Base-by-base conservation (phyloP, 1,140 invertebrate species). In the Drosophila gunungcola region DNA sequence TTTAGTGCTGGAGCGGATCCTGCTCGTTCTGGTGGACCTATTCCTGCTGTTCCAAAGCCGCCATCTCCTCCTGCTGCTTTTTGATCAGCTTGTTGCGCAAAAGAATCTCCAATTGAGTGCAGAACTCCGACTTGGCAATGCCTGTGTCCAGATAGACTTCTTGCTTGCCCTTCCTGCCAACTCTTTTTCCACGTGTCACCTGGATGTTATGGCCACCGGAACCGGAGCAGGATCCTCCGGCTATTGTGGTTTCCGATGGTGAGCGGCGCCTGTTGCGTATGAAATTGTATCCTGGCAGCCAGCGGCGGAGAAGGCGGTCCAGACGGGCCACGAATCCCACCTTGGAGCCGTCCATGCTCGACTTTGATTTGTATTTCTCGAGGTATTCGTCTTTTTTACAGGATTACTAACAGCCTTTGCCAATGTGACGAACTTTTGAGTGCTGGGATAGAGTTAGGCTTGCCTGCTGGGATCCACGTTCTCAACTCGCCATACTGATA, bases 41-140 rank as follows among this genome's bases (percentile, higher is more conserved):
- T 7, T 43, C 7, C 29, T 29, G 12, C 3, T 10, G 9, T 9
- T 11, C n/a, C 12, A 56, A 21, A 2, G 48, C 48, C 10, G 51
- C 1, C n/a, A 36, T 7, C 29, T 29, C 1, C n/a, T 39, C 10
- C 29, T 29, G 12, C 48, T 49, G 48, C 53, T 72, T 74, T 9
- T 60, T 49, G 13, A 36, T n/a, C 21, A 82, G 27, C 46, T 83
- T 72, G n/a, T 64, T 64, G 7, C 56, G 67, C 48, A 84, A 41
- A 38, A 84, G 11, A 25, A 49, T 55, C 32, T 84, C 80, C 67
- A 84, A 34, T 16, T 79, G 54, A 10, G 49, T 27, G 43, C 80
- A 79, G 43, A 84, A 84, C 73, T 84, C 80, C 0, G 80, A 76
- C 13, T 79, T 83, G 42, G 80, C 54, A 12, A 83, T 79, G 46